Percentiles rank a stretch among this genome's conserved stretches.
Evolutionary conservation across 2,113 vertebrate genomes (phyloP).

Genomic region (Martes martes): DNA sequence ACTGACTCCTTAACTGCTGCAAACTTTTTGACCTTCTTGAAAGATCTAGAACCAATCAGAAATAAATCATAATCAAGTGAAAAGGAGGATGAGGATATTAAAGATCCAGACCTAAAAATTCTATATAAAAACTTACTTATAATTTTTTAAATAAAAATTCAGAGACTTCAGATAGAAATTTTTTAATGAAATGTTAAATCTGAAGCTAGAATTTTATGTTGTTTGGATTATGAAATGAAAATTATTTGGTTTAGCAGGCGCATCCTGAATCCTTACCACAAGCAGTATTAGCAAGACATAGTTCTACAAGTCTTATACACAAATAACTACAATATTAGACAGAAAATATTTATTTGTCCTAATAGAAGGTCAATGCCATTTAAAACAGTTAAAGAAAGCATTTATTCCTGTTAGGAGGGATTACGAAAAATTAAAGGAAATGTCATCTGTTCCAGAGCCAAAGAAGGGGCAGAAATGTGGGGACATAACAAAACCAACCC

Average conservation of each 20-base stretch:
- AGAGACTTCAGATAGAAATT: not conserved
- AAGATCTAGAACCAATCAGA: not conserved
- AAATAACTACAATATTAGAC: not conserved
- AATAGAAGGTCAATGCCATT: not conserved
- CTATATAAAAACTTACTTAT: not conserved
- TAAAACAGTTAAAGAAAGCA: conserved; percentile 10
- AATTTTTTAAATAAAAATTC: not conserved
- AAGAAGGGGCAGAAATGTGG: not conserved
- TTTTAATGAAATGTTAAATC: not conserved
- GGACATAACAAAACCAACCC: not conserved
- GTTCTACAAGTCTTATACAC: not conserved
- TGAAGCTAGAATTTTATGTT: not conserved
- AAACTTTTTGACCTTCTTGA: not conserved
- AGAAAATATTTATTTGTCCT: conserved; percentile 24
- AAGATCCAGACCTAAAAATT: conserved; percentile 8
- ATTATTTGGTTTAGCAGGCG: not conserved
- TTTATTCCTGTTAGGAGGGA: not conserved
- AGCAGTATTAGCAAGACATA: not conserved
- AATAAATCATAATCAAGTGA: not conserved
- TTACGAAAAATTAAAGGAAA: conserved; percentile 21
- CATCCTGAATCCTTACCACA: not conserved
- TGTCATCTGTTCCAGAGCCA: not conserved
- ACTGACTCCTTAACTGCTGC: not conserved
- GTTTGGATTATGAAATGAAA: not conserved
- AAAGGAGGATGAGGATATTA: not conserved